These are phyloP conservation scores for Neoaliturus tenellus DNA, from an alignment of 2,888 invertebrate genomes.

Conservation along the genomic window DNA sequence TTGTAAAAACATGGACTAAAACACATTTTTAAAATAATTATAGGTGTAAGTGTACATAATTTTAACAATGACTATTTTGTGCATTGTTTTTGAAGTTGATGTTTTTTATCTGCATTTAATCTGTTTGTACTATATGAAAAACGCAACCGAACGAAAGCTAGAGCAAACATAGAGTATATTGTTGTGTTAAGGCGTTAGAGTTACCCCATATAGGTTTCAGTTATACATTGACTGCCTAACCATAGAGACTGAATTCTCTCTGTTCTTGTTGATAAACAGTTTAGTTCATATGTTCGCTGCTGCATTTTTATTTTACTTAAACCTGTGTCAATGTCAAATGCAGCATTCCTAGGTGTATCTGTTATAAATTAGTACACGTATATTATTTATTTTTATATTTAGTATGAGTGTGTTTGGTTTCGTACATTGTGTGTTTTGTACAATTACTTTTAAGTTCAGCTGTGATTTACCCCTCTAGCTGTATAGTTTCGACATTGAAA, in stretches of 20 bases:
- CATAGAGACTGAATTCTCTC: constrained; percentile 49
- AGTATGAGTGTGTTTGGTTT: constrained; percentile 57
- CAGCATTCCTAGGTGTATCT: constrained; percentile 38
- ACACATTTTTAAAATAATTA: constrained; percentile 49
- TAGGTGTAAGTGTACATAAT: constrained; percentile 51
- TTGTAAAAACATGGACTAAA: constrained; percentile 37
- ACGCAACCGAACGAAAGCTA: constrained; percentile 33
- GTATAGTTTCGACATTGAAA: constrained; percentile 63
- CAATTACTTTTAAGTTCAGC: constrained; percentile 63
- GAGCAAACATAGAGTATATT: constrained; percentile 53
- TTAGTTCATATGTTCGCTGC: constrained; percentile 23
- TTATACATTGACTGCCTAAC: constrained; percentile 52
- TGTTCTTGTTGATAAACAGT: constrained; percentile 24
- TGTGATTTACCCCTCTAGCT: constrained; percentile 64
- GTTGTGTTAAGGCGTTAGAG: constrained; percentile 50
- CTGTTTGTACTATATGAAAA: constrained; percentile 43
- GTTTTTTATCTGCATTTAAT: constrained; percentile 53
- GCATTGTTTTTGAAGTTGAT: constrained; percentile 50
- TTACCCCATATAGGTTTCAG: constrained; percentile 51
- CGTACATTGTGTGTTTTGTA: constrained; percentile 59
- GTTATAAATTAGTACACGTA: neutral
- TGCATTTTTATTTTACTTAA: constrained; percentile 34
- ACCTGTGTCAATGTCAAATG: constrained; percentile 20
- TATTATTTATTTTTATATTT: constrained; percentile 56
- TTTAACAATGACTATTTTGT: constrained; percentile 54